Evolutionary conservation across 2,888 invertebrate species (phyloP).

Genomic region (Ischnura elegans): DNA sequence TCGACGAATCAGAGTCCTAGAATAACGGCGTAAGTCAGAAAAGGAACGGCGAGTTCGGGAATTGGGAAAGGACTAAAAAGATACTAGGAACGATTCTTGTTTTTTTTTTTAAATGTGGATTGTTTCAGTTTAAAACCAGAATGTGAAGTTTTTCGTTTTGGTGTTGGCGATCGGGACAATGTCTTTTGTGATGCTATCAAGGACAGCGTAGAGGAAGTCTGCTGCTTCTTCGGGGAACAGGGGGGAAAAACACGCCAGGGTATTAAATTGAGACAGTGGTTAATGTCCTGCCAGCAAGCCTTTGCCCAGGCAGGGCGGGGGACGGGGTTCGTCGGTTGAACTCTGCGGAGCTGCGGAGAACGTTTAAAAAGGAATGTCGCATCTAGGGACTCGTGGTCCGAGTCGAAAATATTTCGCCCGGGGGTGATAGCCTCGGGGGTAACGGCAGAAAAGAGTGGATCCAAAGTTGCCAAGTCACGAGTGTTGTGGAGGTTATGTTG

Average conservation of each 20-base stretch:
- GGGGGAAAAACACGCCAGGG: not conserved
- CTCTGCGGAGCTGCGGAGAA: too few relatives aligned
- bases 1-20: not conserved
- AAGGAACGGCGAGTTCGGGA: not conserved
- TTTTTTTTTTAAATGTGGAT: not conserved
- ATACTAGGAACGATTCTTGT: not conserved
- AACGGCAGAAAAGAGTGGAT: too few relatives aligned
- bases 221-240: not conserved
- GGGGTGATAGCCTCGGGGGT: too few relatives aligned
- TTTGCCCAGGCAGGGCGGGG: too few relatives aligned
- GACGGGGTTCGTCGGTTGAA: too few relatives aligned
- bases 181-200: not conserved
- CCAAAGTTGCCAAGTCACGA: too few relatives aligned
- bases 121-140: not conserved
- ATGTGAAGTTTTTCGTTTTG: not conserved
- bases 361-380: too few relatives aligned
- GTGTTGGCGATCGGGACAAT: not conserved
- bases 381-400: too few relatives aligned
- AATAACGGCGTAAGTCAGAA: not conserved
- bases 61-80: not conserved
- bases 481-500: too few relatives aligned
- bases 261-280: not conserved
- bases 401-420: too few relatives aligned
- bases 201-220: not conserved
- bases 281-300: not conserved